Percentiles rank a stretch among this genome's conserved stretches.
These are phyloP conservation scores for Pseudochirops cupreus DNA, from an alignment of 2,797 vertebrate genomes.

Conservation along the genomic window DNA sequence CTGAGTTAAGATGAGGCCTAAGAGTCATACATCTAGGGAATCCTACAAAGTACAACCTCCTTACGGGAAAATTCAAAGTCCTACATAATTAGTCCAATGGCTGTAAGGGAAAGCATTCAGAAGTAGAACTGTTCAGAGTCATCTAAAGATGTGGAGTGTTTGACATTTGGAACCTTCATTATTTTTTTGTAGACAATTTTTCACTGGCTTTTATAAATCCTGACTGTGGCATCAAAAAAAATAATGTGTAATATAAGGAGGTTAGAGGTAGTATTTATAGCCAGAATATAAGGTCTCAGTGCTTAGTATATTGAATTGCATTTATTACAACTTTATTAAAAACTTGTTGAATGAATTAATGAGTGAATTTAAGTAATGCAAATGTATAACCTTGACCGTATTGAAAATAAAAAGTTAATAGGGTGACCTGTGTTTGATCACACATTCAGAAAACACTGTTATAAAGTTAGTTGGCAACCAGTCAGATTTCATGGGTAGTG, in stretches of 20 bases:
- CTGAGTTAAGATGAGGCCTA: neutral
- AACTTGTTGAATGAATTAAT: neutral
- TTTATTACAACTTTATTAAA: neutral
- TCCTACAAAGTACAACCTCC: neutral
- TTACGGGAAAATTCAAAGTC: neutral
- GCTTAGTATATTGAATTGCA: neutral
- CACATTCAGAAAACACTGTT: neutral
- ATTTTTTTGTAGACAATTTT: neutral
- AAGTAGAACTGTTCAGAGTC: neutral
- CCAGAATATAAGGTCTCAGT: neutral
- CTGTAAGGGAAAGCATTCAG: neutral
- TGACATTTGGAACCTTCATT: neutral
- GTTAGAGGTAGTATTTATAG: neutral
- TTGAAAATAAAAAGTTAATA: neutral
- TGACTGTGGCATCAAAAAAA: neutral
- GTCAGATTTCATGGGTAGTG: neutral
- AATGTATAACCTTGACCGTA: neutral
- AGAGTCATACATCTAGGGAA: neutral
- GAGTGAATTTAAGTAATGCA: neutral
- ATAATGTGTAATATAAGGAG: neutral
- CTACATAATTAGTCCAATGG: neutral
- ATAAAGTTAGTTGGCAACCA: neutral
- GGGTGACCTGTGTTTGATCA: neutral
- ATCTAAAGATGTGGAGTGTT: neutral
- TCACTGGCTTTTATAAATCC: neutral